phyloP scores from a whole-genome alignment of 1,140 invertebrate species.

The Bombus impatiens region DNA sequence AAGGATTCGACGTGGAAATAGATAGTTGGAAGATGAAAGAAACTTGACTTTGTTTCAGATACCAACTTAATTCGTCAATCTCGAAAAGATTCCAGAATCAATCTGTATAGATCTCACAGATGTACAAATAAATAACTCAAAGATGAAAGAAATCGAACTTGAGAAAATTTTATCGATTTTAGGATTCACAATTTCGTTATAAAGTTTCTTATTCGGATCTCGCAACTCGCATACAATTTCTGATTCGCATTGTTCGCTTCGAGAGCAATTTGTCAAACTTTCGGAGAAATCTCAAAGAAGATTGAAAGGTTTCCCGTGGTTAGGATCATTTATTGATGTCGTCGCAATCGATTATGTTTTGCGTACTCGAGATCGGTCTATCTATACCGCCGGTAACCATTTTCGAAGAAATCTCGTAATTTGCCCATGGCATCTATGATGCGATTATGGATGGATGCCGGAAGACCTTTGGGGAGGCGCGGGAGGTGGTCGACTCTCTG shows the following conservation, averaged over 20 bases:
- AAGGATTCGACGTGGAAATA: too few species aligned
- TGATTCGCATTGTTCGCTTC: not conserved
- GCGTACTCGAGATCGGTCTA: constrained; percentile 9
- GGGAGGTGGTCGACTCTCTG: constrained; percentile 70
- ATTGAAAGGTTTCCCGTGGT: constrained; percentile 15
- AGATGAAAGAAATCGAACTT: too few species aligned
- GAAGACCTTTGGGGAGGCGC: constrained; percentile 69
- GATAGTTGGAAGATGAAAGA: too few species aligned
- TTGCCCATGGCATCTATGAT: constrained; percentile 70
- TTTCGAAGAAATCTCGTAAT: not conserved
- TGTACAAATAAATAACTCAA: too few species aligned
- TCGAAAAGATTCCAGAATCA: too few species aligned
- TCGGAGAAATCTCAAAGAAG: not conserved
- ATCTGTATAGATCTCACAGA: too few species aligned
- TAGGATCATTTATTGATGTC: constrained; percentile 9
- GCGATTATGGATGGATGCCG: constrained; percentile 71
- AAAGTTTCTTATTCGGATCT: not conserved
- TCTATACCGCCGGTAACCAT: not conserved
- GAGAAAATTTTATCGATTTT: too few species aligned
- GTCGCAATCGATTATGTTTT: constrained; percentile 13
- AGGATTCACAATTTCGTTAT: too few species aligned
- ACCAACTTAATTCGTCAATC: too few species aligned
- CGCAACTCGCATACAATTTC: too few species aligned
- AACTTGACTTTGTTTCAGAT: too few species aligned
- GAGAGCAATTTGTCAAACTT: constrained; percentile 11